A percentile compares a stretch with the other conserved stretches of the same genome.
Evolutionary conservation across 2,888 invertebrate genomes (phyloP).

Genomic region (Drosophila gaucha): DNA sequence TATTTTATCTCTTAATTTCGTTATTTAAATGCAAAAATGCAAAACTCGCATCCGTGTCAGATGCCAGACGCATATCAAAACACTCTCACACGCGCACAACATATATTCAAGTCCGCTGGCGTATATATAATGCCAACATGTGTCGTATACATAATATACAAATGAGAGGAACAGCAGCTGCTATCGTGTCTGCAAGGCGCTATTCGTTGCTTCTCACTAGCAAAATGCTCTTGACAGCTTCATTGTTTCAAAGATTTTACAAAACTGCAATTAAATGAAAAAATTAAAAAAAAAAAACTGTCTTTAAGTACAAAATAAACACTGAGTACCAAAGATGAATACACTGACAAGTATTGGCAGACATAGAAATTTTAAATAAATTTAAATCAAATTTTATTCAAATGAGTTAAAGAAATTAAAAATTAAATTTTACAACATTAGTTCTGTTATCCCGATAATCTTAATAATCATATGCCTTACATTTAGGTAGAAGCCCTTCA

Average conservation of each 20-base stretch:
- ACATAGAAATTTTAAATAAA: too few species aligned
- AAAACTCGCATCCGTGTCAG: constrained; percentile 36
- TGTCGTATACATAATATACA: constrained; percentile 59
- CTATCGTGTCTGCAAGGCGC: constrained; percentile 2
- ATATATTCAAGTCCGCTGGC: constrained; percentile 42
- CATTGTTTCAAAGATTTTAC: constrained; percentile 13
- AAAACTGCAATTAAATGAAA: constrained; percentile 1
- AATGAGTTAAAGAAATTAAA: too few species aligned
- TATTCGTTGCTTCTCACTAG: neutral
- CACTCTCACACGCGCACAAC: constrained; percentile 1
- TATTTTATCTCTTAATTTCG: constrained; percentile 62
- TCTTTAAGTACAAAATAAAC: neutral
- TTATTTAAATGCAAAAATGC: constrained; percentile 76
- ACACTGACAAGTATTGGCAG: too few species aligned
- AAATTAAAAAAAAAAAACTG: neutral
- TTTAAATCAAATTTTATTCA: too few species aligned
- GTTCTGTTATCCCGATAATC: too few species aligned
- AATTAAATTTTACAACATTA: too few species aligned
- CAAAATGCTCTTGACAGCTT: constrained; percentile 10
- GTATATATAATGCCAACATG: constrained; percentile 49
- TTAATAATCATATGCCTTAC: too few species aligned
- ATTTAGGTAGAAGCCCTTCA: too few species aligned
- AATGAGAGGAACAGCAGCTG: constrained; percentile 24
- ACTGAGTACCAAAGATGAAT: neutral
- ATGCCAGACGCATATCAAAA: constrained; percentile 47